Conservation (phyloP, 2,888 invertebrate genomes). For the Pseudanteris insignis region DNA sequence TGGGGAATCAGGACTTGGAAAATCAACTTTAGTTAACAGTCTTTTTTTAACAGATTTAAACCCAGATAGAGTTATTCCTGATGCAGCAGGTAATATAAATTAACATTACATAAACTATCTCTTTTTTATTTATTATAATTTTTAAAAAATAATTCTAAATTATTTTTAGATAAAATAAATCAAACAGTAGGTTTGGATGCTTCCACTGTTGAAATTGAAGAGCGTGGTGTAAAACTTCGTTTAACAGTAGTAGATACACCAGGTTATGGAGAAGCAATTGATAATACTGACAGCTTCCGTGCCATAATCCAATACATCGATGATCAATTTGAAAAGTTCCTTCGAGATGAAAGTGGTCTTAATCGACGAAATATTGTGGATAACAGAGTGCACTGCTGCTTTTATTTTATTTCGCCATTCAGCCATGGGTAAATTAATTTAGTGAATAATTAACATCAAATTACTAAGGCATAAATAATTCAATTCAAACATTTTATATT, state of each 20-base stretch:
- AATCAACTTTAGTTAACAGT: constrained; percentile 94
- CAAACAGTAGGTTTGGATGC: constrained; percentile 95
- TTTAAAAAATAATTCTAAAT: too few relatives aligned
- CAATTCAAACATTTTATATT: too few relatives aligned
- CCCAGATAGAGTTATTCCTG: constrained; percentile 89
- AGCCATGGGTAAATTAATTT: constrained; percentile 84
- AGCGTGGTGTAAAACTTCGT: constrained; percentile 90
- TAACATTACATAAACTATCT: too few relatives aligned
- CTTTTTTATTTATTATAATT: too few relatives aligned
- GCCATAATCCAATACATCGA: constrained; percentile 97
- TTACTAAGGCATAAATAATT: too few relatives aligned
- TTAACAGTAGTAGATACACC: constrained; percentile 96
- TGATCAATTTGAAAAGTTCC: constrained; percentile 93
- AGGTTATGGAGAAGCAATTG: constrained; percentile 94
- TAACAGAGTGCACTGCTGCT: constrained; percentile 96
- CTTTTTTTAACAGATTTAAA: constrained; percentile 94
- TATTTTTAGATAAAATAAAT: constrained; percentile 73
- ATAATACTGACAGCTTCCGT: constrained; percentile 92
- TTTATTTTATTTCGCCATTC: constrained; percentile 96
- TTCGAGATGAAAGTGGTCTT: constrained; percentile 92
- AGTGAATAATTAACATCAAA: too few relatives aligned
- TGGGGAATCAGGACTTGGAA: constrained; percentile 93
- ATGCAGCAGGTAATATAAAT: constrained; percentile 79
- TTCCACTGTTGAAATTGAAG: constrained; percentile 96
- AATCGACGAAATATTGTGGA: constrained; percentile 96